Evolutionary conservation across 2,888 invertebrate species (phyloP), one percentile per base, ranked within the genome.

Genomic region (Gandaritis pyraliata): DNA sequence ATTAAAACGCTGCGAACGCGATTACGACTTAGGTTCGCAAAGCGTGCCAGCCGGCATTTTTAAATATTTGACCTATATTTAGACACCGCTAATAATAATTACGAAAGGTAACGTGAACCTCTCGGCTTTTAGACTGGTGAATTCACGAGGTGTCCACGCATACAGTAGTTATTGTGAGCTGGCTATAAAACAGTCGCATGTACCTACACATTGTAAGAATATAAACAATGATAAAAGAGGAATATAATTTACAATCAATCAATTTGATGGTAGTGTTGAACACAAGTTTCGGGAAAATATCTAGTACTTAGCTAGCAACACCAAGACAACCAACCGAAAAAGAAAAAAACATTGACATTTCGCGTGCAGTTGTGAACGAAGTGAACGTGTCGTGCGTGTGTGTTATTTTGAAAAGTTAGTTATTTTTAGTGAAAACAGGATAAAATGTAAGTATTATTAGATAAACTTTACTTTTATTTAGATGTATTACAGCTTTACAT

Each of bases 21-120:
- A 87, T 87, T 85, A 86, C 84, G 81, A 81, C 76, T 74, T 79
- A 77, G 69, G 83, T 80, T 82, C 70, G 83, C 80, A 82, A 83
- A 81, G 75, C 84, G 86, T 85, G 88, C 87, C 88, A 88, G 83
- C 83, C 75, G 74, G 79, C 82, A 85, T 86, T 89, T 89, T 89
- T 88, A 88, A 88, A 90, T 88, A 86, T 91, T 85, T 88, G 85
- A 84, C 86, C 88, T 92, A 92, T 91, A 90, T 91, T 87, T 92
- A 90, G 89, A 78, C 79, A 75, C 74, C 72, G 85, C 91, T 91
- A 90, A 88, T 90, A 90, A 91, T 92, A 92, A 89, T 90, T 84
- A 85, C 81, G 80, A 90, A 89, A 89, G 87, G 88, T 91, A 92
- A 90, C 87, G 87, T 88, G 90, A 90, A 87, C 88, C 90, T 84